Base-by-base conservation (phyloP, 2,113 vertebrate genomes). In the Boleophthalmus pectinirostris region DNA sequence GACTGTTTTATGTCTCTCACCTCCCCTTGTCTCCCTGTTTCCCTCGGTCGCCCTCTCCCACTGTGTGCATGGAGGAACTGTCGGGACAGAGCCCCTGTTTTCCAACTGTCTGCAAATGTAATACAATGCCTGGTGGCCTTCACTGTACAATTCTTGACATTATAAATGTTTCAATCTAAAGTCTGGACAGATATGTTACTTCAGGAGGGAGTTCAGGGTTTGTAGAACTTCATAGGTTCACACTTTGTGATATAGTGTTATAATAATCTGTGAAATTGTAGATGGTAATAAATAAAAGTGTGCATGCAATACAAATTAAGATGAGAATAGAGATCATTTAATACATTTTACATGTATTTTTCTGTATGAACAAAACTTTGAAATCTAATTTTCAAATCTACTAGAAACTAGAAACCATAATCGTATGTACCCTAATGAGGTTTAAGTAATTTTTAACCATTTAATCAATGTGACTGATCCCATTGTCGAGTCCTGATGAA, bases 1-100 rank as follows among this genome's bases (percentile, higher is more conserved):
- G 63, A 56, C 67, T 70, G 68, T 74, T 82, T 81, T 79, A 83
- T 85, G 70, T 80, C 61, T 69, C 65, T 73, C 58, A 74, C 46
- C 49, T 80, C 77, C 64, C 63, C 75, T 64, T 60, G 43, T 73
- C 60, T 67, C 21, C 61, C 46, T 53, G 8, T 69, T 77, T 80
- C 49, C 58, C 77, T 54, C 58, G 85, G 77, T 60, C 24, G 2
- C 14, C 23, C 57, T 60, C 21, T 72, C 46, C 83, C 75, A 66
- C 51, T 21, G 20, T 82, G 74, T 80, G 25, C 66, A 15, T 20
- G 8, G n/a, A 51, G 83, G 69, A 80, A n/a, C 69, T 74, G 71
- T 82, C 80, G 75, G 72, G 75, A 74, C 66, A 51, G 69, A 54
- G 68, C 70, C 58, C 24, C 78, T 80, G 85, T 80, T 65, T 68